phyloP scores from a whole-genome alignment of 2,888 invertebrate genomes.

The Oscheius onirici region DNA sequence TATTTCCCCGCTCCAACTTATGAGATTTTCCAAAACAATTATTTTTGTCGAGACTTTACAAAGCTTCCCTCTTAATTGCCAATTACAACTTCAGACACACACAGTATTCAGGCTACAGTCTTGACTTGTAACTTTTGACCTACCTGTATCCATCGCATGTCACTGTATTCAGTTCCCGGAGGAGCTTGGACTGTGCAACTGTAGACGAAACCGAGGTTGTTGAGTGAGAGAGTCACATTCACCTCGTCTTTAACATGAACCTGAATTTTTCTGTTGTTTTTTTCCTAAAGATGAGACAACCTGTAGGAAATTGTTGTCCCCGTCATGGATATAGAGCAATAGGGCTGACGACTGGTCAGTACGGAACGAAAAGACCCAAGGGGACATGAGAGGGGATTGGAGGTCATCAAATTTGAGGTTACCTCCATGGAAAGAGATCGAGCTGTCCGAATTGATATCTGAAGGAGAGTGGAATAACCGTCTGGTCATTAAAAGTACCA shows the following conservation, averaged over 20 bases:
- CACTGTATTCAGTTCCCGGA: conserved; percentile 57
- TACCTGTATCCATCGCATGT: conserved; percentile 68
- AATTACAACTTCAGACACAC: too few species aligned
- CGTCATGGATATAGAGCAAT: conserved; percentile 65
- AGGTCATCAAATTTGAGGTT: conserved; percentile 55
- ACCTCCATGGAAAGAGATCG: conserved; percentile 64
- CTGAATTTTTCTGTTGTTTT: conserved; percentile 32
- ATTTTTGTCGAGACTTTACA: too few species aligned
- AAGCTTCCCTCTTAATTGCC: too few species aligned
- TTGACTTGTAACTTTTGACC: too few species aligned
- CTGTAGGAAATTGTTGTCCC: conserved; percentile 66
- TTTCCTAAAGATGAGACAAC: conserved; percentile 26
- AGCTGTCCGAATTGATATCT: conserved; percentile 62
- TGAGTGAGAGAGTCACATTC: conserved; percentile 59
- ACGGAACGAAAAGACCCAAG: conserved; percentile 51
- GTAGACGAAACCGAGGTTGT: conserved; percentile 52
- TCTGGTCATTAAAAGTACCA: conserved; percentile 45
- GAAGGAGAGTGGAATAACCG: neutral
- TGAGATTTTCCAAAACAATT: too few species aligned
- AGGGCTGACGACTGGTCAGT: conserved; percentile 62
- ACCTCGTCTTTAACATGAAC: conserved; percentile 62
- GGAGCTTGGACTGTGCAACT: conserved; percentile 55
- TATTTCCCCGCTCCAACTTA: too few species aligned
- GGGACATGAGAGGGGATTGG: conserved; percentile 1
- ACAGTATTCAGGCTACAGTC: too few species aligned